A percentile compares a stretch with the other conserved stretches of the same genome.
These are phyloP conservation scores for Stratiomys singularior DNA, from an alignment of 2,888 invertebrate genomes.

Conservation along the genomic window DNA sequence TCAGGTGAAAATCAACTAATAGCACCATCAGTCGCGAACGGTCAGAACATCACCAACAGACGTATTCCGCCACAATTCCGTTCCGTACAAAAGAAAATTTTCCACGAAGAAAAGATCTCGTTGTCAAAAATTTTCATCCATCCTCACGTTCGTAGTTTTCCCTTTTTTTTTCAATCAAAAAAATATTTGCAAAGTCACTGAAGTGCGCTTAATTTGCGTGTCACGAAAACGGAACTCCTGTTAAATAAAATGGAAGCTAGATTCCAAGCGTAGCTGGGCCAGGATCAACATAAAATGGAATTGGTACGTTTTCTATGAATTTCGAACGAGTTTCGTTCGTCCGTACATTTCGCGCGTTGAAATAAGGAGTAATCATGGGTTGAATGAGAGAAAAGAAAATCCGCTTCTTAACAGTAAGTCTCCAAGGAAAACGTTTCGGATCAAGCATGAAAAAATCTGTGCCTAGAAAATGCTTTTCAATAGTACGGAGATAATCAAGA, in stretches of 20 bases:
- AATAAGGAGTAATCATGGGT: slow-evolving; percentile 36
- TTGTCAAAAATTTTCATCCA: slow-evolving; percentile 43
- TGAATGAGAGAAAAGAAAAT: slow-evolving; percentile 26
- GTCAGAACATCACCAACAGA: slow-evolving; percentile 18
- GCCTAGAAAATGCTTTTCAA: slow-evolving; percentile 20
- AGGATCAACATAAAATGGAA: slow-evolving; percentile 44
- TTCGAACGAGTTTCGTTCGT: slow-evolving; percentile 36
- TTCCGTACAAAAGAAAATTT: slow-evolving; percentile 10
- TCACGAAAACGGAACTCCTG: slow-evolving; percentile 47
- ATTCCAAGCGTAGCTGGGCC: slow-evolving; percentile 4
- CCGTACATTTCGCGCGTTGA: not conserved
- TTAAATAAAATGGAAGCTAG: slow-evolving; percentile 44
- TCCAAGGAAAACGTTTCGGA: slow-evolving; percentile 36
- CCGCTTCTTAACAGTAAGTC: slow-evolving; percentile 3
- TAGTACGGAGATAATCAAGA: not conserved
- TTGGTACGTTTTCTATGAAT: slow-evolving; percentile 37
- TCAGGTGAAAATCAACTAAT: slow-evolving; percentile 43
- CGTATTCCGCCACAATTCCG: slow-evolving; percentile 9
- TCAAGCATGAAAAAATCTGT: slow-evolving; percentile 27
- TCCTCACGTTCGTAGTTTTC: slow-evolving; percentile 16
- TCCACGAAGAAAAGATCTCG: slow-evolving; percentile 19
- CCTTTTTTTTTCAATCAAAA: slow-evolving; percentile 43
- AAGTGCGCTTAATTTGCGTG: slow-evolving; percentile 48
- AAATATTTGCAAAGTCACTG: slow-evolving; percentile 46
- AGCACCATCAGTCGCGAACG: slow-evolving; percentile 1